phyloP scores from a whole-genome alignment of 2,888 invertebrate species.

The Gymnoscelis rufifasciata region DNA sequence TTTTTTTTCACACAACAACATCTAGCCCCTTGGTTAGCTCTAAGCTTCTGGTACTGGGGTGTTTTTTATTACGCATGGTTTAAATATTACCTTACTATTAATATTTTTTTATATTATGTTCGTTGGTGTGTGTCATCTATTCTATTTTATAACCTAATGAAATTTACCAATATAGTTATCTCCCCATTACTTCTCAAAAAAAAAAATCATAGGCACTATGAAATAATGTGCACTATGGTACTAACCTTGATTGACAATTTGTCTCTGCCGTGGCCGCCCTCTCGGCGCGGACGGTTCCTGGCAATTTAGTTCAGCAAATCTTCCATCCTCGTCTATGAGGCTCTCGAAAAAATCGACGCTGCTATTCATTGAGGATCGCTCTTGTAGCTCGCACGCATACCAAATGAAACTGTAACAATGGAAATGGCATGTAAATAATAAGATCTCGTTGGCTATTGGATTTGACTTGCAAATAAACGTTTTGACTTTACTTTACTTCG shows the following conservation, averaged over 20 bases:
- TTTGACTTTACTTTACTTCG: too few relatives aligned
- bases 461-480: background rate
- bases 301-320: constrained; percentile 66
- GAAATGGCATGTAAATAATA: constrained; percentile 4
- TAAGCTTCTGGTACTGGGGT: too few relatives aligned
- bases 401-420: constrained; percentile 59
- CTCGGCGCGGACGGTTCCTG: constrained; percentile 54
- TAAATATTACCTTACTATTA: too few relatives aligned
- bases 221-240: background rate
- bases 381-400: constrained; percentile 70
- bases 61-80: too few relatives aligned
- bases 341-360: constrained; percentile 83
- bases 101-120: too few relatives aligned
- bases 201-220: too few relatives aligned
- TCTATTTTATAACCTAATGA: too few relatives aligned
- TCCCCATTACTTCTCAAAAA: too few relatives aligned
- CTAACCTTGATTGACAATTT: constrained; percentile 48
- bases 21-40: too few relatives aligned
- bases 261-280: constrained; percentile 44
- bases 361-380: constrained; percentile 69
- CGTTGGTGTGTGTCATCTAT: too few relatives aligned
- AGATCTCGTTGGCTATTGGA: constrained; percentile 18
- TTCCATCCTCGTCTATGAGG: constrained; percentile 79
- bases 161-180: too few relatives aligned
- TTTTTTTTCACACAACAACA: too few relatives aligned